Evolutionary conservation across 2,797 vertebrate genomes (phyloP), one percentile per base, ranked within the genome.

Genomic region (Lepilemur septentrionalis): DNA sequence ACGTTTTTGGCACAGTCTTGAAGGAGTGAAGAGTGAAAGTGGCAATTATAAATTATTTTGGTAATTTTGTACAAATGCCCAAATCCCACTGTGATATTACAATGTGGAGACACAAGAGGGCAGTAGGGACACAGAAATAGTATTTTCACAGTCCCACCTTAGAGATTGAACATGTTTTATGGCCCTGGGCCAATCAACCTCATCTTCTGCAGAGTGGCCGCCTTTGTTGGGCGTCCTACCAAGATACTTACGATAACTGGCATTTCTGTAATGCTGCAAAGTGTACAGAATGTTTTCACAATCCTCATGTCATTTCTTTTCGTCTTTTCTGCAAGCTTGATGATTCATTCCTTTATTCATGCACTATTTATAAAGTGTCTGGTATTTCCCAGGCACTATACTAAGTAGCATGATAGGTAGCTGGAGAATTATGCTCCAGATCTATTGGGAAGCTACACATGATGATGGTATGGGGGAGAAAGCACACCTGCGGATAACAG

Each of bases 41-140:
- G 41, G 4, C 55, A 59, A 28, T 82, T 79, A 14, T 18, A 20
- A n/a, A 59, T 76, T 79, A 23, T 41, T 76, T 55, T 50, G 61
- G 50, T 61, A 38, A 96, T 50, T 81, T 93, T 14, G 10, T 32
- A 0, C 57, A 67, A 67, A 13, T 55, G 4, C 25, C 3, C 0
- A 61, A 87, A 20, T 50, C 43, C 57, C 32, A 2, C 23, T 35
- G 0, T 85, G 89, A 17, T 43, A 38, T 95, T 89, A 75, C 57
- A 94, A 35, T 0, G 0, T 38, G 30, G 3, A 43, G 63, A 82
- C 50, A 87, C 93, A 89, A 79, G 95, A 93, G 63, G 96, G 91
- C 28, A 7, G 88, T n/a, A 79, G 73, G 0, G 18, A 59, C 8
- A 61, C 43, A 92, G 81, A 23, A 65, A 93, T 84, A 13, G 17